Base-by-base conservation (phyloP, 2,113 vertebrate genomes). In the Callipepla californica region DNA sequence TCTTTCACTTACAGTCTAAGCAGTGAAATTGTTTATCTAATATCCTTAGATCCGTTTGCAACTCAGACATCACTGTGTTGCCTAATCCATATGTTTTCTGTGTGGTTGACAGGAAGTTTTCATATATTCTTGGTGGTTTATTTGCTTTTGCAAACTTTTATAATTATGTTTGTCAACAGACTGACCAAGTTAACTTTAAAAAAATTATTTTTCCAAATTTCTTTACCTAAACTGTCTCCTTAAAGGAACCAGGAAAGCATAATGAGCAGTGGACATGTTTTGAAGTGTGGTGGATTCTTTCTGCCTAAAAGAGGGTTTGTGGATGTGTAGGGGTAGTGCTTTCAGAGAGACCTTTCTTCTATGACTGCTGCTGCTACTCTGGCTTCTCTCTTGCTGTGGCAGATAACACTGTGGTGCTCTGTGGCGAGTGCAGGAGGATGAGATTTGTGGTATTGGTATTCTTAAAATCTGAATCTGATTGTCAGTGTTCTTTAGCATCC, bases 61-160 rank as follows among this genome's bases (percentile, higher is more conserved):
- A 57, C 45, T 80, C 11, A 66, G 58, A 26, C 55, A 12, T 58
- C 55, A 21, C 32, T n/a, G 11, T 21, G 32, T 58, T 58, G 55
- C 55, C 59, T 83, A 62, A 53, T 73, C 45, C n/a, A 18, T 76
- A 21, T 38, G 5, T 61, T 74, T 42, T 78, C 42, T 47, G 7
- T 73, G 48, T 65, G 63, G 14, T 11, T 83, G 59, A 34, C 17
- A 32, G 55, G 50, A n/a, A 30, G 6, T 85, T 85, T 82, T 76
- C 72, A 62, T 83, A 20, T 53, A n/a, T 21, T 65, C 30, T 86
- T 77, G 34, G 72, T 32, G 40, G 51, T 3, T 73, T 55, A 32
- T 28, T 85, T 83, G 26, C 77, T 88, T 92, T 82, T 91, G 58
- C 63, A 76, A 38, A 51, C 32, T 50, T 83, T 8, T 36, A 5